Percentiles rank a stretch among this genome's conserved stretches.
These are phyloP conservation scores for Spisula solida DNA, from an alignment of 2,888 invertebrate species.

Conservation along the genomic window DNA sequence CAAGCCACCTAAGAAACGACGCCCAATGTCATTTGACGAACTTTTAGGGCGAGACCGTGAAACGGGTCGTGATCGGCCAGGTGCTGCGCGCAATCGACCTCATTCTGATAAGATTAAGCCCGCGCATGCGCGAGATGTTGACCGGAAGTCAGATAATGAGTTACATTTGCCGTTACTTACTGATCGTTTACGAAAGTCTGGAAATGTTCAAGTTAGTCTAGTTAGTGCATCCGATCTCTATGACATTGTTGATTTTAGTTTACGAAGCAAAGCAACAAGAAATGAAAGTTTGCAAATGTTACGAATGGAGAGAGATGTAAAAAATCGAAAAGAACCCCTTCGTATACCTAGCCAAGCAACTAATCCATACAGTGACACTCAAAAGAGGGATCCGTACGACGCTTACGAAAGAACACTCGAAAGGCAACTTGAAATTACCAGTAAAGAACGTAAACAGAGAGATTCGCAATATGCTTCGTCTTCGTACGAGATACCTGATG, in stretches of 20 bases:
- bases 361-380: not conserved
- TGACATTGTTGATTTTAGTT: constrained; percentile 79
- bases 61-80: constrained; percentile 22
- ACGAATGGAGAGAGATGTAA: constrained; percentile 62
- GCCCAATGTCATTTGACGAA: constrained; percentile 79
- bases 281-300: constrained; percentile 61
- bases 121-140: constrained; percentile 55
- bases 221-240: constrained; percentile 80
- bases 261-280: constrained; percentile 71
- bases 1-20: constrained; percentile 59
- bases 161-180: constrained; percentile 69
- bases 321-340: not conserved
- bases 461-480: not conserved
- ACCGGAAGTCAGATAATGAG: constrained; percentile 52
- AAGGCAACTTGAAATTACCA: not conserved
- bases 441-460: not conserved
- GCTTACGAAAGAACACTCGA: constrained; percentile 52
- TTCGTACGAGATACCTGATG: not conserved
- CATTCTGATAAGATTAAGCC: constrained; percentile 67
- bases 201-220: constrained; percentile 75
- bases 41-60: constrained; percentile 71
- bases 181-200: constrained; percentile 67
- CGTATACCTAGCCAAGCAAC: not conserved
- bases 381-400: constrained; percentile 16
- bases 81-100: constrained; percentile 56